Percentiles rank a stretch among this genome's conserved stretches.
These are phyloP conservation scores for Heterodera carotae DNA, from an alignment of 1,140 invertebrate genomes.

Conservation along the genomic window DNA sequence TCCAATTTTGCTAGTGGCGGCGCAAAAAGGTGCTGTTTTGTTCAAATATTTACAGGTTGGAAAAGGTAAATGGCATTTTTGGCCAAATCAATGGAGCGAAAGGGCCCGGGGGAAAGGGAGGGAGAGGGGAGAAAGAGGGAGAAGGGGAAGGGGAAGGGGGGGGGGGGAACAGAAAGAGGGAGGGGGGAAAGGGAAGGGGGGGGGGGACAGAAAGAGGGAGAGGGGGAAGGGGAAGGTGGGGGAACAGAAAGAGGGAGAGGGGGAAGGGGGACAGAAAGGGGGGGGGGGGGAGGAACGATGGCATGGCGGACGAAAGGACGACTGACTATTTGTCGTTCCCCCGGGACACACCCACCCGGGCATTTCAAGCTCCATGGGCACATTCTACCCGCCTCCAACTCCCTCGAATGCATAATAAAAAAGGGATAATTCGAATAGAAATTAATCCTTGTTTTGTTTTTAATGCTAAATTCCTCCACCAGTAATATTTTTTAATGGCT, in stretches of 20 bases:
- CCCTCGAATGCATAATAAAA: too few species aligned
- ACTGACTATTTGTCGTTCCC: not conserved
- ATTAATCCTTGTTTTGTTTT: too few species aligned
- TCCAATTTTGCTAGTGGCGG: not conserved
- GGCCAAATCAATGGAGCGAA: not conserved
- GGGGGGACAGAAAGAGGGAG: not conserved
- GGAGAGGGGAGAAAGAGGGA: too few species aligned
- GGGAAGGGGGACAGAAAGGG: too few species aligned
- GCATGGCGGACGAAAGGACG: not conserved
- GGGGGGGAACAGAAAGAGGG: too few species aligned
- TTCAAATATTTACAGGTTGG: not conserved
- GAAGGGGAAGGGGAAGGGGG: too few species aligned
- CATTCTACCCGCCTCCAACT: not conserved
- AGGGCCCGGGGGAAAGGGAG: too few species aligned
- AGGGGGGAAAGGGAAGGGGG: too few species aligned
- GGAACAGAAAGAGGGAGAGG: not conserved
- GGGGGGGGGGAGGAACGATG: not conserved
- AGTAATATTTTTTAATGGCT: too few species aligned
- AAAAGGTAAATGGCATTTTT: not conserved
- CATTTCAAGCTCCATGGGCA: not conserved
- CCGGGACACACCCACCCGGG: not conserved
- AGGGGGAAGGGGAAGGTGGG: not conserved
- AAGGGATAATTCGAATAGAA: too few species aligned
- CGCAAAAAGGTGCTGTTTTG: not conserved
- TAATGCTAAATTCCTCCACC: too few species aligned